Evolutionary conservation across 92 coral and sea anemone genomes (phyloP).

Genomic region (Epizoanthus stellaris): DNA sequence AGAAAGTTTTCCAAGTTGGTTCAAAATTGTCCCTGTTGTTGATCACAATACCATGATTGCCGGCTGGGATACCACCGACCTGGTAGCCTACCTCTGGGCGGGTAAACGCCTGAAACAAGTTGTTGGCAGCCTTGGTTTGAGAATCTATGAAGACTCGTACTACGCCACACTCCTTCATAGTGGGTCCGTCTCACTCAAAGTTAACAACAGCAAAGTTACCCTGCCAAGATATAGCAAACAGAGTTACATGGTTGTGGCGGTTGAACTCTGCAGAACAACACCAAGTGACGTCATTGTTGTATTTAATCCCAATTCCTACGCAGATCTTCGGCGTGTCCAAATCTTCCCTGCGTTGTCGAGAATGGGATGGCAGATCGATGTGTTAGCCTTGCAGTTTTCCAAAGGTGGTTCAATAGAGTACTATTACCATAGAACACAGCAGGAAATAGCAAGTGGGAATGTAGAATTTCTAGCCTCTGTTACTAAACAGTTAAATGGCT

Average conservation of each 20-base stretch:
- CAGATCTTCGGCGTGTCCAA: slow-evolving; percentile 22
- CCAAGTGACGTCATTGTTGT: slow-evolving; percentile 32
- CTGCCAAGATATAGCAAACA: slow-evolving; percentile 30
- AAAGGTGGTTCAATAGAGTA: too few relatives aligned
- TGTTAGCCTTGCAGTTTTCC: slow-evolving; percentile 50
- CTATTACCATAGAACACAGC: too few relatives aligned
- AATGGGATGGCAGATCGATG: slow-evolving; percentile 41
- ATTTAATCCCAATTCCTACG: slow-evolving; percentile 34
- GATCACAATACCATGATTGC: not conserved
- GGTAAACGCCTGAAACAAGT: slow-evolving; percentile 51
- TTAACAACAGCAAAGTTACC: slow-evolving; percentile 28
- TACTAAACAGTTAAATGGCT: too few relatives aligned
- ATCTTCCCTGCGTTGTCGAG: slow-evolving; percentile 27
- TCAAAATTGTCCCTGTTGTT: slow-evolving; percentile 30
- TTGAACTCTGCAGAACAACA: slow-evolving; percentile 49
- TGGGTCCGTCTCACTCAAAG: slow-evolving; percentile 36
- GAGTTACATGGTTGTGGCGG: slow-evolving; percentile 41
- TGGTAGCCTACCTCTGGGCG: slow-evolving; percentile 49
- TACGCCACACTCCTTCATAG: slow-evolving; percentile 60
- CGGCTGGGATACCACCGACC: slow-evolving; percentile 25
- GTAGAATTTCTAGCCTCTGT: too few relatives aligned
- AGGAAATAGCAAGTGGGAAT: too few relatives aligned
- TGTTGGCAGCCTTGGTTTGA: slow-evolving; percentile 35
- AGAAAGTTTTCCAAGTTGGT: slow-evolving; percentile 66
- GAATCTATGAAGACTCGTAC: slow-evolving; percentile 27